Evolutionary conservation across 1,140 invertebrate genomes (phyloP), one percentile per base, ranked within the genome.

Genomic region (Chelonus insularis): DNA sequence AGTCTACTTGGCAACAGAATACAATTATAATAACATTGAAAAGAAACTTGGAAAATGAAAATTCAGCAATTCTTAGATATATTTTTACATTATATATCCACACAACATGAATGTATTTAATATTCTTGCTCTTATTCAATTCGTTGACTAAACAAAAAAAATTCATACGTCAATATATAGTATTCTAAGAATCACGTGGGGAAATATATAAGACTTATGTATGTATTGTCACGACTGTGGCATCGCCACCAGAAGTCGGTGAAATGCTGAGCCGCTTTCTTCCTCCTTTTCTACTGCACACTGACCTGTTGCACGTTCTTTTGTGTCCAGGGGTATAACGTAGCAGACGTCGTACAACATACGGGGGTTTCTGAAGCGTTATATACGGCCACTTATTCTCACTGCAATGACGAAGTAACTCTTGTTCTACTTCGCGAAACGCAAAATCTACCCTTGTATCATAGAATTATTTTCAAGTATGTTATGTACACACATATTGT

Each of bases 231-330:
- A 59, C 45, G 45, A 6, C 25, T 29, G 25, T 47, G 41, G 9
- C 12, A 14, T 25, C 41, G 41, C 32, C 34, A 36, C 52, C 23
- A 60, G 58, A 57, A 50, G 58, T 64, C 52, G 57, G 47, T 18
- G 23, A 51, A 34, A 45, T 39, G 57, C 20, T 60, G 57, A 39
- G 16, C 52, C 32, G 45, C 12, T 48, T 39, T 34, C 41, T 18
- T 37, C 52, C 11, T 12, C 25, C 25, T 23, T 43, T 43, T 43
- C 7, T 16, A 43, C 21, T 37, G 20, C 43, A 23, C 45, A 39
- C 73, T 74, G 71, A 76, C 74, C 72, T 75, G 77, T 78, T 79
- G 76, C 75, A 66, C 71, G 67, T 65, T 74, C 76, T 76, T 77
- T 78, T 78, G 75, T 66, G 63, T 77, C 69, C 73, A 72, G 68